phyloP scores from a whole-genome alignment of 2,888 invertebrate genomes.

The Harmothoe impar region DNA sequence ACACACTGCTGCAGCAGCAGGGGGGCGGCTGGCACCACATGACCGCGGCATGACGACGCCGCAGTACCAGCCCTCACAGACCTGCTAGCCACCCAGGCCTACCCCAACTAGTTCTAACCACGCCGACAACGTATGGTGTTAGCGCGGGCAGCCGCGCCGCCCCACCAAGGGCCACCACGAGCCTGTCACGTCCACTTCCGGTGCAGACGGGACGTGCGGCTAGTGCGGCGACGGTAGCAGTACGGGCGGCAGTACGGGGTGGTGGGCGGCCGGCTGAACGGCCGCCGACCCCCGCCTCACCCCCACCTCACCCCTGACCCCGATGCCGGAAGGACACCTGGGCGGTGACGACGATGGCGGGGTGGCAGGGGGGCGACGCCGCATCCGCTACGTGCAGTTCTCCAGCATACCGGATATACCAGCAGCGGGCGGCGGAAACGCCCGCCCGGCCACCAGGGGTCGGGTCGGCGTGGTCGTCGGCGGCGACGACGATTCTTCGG shows the following conservation, averaged over 20 bases:
- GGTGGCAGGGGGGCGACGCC: neutral
- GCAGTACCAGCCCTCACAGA: neutral
- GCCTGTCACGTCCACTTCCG: slow-evolving; percentile 3
- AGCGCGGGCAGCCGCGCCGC: neutral
- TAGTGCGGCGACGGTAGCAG: neutral
- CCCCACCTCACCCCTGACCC: neutral
- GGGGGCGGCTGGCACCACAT: too few species aligned
- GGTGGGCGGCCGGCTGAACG: neutral
- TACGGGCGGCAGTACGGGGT: neutral
- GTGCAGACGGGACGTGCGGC: neutral
- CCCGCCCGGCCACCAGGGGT: neutral
- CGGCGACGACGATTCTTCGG: neutral
- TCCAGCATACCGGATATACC: slow-evolving; percentile 52
- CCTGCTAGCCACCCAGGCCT: neutral
- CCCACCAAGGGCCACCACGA: neutral
- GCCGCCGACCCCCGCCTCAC: slow-evolving; percentile 1
- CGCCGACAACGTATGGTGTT: neutral
- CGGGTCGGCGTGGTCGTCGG: neutral
- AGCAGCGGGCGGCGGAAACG: neutral
- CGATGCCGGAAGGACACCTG: slow-evolving; percentile 22
- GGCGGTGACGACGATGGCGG: neutral
- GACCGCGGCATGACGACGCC: too few species aligned
- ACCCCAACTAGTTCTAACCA: neutral
- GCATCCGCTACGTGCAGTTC: slow-evolving; percentile 60
- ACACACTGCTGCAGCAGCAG: too few species aligned